Conservation (phyloP, 2,888 invertebrate genomes). For the Cyaniris semiargus region DNA sequence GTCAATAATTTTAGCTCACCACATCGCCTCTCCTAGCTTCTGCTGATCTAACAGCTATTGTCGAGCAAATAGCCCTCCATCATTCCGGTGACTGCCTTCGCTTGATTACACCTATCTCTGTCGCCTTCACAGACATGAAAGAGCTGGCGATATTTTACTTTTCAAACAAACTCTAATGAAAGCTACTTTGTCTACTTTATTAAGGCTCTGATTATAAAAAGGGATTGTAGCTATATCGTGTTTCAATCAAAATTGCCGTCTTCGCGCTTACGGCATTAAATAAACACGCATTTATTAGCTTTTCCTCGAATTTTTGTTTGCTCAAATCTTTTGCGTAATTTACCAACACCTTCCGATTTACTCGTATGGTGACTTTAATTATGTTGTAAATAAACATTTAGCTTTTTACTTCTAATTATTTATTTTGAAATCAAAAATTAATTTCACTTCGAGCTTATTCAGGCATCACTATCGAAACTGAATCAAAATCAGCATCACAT, state of each 20-base stretch:
- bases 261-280: not conserved
- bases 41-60: constrained; percentile 10
- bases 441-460: not conserved
- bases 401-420: not conserved
- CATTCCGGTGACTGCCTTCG: not conserved
- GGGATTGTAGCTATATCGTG: not conserved
- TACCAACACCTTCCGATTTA: not conserved
- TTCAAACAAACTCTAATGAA: not conserved
- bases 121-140: not conserved
- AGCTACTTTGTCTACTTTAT: not conserved
- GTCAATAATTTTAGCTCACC: constrained; percentile 14
- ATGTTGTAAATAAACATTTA: not conserved
- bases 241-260: constrained; percentile 1
- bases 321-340: constrained; percentile 24
- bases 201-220: not conserved
- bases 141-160: not conserved
- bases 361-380: not conserved
- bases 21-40: not conserved
- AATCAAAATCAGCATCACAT: too few relatives aligned
- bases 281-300: constrained; percentile 22
- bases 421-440: not conserved
- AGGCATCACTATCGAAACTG: too few relatives aligned
- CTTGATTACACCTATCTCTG: constrained; percentile 21
- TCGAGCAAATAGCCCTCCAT: constrained; percentile 15
- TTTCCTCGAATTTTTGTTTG: constrained; percentile 11